Conservation (phyloP, 2,888 invertebrate species). For the Hirtodrosophila cameraria region DNA sequence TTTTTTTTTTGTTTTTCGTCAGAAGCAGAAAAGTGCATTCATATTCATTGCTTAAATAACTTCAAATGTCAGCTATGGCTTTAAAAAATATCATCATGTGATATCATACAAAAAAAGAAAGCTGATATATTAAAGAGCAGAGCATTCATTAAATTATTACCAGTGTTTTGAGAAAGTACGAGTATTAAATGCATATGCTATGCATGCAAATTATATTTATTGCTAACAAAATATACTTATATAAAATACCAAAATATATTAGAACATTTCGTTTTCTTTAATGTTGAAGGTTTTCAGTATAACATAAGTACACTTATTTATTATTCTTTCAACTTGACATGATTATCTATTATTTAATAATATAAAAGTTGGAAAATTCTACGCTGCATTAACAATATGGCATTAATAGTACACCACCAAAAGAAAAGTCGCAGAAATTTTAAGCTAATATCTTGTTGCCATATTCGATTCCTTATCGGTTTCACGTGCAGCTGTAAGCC, state of each 20-base stretch:
- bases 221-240: slow-evolving; percentile 35
- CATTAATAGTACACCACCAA: neutral
- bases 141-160: slow-evolving; percentile 49
- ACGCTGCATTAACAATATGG: neutral
- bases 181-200: slow-evolving; percentile 44
- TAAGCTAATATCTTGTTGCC: neutral
- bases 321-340: too few relatives aligned
- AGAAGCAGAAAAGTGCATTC: slow-evolving; percentile 24
- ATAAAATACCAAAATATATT: slow-evolving; percentile 5
- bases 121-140: neutral
- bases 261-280: neutral
- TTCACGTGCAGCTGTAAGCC: neutral
- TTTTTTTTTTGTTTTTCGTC: too few relatives aligned
- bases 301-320: too few relatives aligned
- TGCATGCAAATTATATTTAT: slow-evolving; percentile 57
- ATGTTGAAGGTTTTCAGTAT: neutral
- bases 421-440: neutral
- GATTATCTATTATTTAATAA: too few relatives aligned
- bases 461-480: neutral
- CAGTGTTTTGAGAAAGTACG: slow-evolving; percentile 26
- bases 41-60: slow-evolving; percentile 25
- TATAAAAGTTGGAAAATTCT: too few relatives aligned
- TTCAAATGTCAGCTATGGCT: neutral
- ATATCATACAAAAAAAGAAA: slow-evolving; percentile 9
- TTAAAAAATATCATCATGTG: neutral